phyloP scores from a whole-genome alignment of 64 coral and sea anemone species.

The Cladopsammia gracilis region DNA sequence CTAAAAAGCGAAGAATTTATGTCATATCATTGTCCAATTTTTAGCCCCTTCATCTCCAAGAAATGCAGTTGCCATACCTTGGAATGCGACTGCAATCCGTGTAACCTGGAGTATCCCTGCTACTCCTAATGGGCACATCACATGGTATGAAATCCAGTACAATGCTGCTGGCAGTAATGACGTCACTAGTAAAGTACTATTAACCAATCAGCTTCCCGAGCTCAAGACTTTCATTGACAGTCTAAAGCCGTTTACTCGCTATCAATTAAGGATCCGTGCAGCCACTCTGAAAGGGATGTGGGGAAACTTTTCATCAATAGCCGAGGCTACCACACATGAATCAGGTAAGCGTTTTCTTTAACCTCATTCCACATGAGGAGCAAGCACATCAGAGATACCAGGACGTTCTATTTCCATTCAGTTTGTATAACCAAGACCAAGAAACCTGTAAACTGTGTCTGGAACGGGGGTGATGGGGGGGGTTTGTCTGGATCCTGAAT shows the following conservation, averaged over 20 bases:
- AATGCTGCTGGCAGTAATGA: conserved; percentile 43
- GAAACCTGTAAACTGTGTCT: too few species aligned
- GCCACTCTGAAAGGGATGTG: conserved; percentile 69
- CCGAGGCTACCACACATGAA: conserved; percentile 63
- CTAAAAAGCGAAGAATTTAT: too few species aligned
- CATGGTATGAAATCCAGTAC: conserved; percentile 79
- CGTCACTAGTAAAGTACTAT: conserved; percentile 15
- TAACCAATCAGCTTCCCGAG: conserved; percentile 25
- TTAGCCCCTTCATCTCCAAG: conserved; percentile 76
- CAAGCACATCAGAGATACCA: neutral
- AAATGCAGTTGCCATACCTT: conserved; percentile 3
- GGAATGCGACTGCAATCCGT: conserved; percentile 77
- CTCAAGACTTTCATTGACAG: conserved; percentile 37
- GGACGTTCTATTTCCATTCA: neutral
- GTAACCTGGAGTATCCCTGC: conserved; percentile 72
- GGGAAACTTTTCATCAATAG: conserved; percentile 85
- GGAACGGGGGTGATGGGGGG: too few species aligned
- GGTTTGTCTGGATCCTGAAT: too few species aligned
- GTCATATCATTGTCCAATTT: conserved; percentile 9
- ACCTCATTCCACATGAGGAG: too few species aligned
- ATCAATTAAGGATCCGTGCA: conserved; percentile 74
- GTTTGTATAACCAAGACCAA: too few species aligned
- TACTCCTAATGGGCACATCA: conserved; percentile 76
- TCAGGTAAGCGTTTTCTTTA: too few species aligned
- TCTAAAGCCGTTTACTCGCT: conserved; percentile 72